These are phyloP conservation scores for Pelochelys cantorii DNA, from an alignment of 2,797 vertebrate genomes.

Conservation along the genomic window DNA sequence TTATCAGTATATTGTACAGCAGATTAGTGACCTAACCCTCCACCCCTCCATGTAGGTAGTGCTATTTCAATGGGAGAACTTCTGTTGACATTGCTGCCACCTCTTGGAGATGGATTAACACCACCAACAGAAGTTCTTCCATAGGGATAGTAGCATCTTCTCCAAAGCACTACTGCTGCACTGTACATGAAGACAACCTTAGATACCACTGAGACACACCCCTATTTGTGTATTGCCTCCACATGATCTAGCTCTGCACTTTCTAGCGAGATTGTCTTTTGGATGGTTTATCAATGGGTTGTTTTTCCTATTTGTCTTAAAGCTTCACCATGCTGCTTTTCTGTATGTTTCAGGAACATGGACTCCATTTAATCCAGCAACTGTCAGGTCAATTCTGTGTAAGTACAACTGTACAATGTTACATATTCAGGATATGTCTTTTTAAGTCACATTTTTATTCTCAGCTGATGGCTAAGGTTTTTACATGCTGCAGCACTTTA, in stretches of 20 bases:
- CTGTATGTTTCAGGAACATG: slow-evolving; percentile 90
- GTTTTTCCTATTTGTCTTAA: not conserved
- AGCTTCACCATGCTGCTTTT: not conserved
- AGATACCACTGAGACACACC: not conserved
- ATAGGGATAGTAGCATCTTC: not conserved
- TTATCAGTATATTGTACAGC: no score
- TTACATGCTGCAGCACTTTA: not conserved
- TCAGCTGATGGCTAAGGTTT: not conserved
- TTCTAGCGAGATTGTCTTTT: not conserved
- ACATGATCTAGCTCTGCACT: not conserved
- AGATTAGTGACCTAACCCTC: not conserved
- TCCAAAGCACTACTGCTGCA: not conserved
- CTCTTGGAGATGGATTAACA: no score
- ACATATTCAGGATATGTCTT: not conserved
- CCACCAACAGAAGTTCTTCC: no score
- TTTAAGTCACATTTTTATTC: not conserved
- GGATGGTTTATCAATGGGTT: rapidly evolving
- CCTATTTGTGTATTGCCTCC: not conserved
- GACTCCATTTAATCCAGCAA: slow-evolving; percentile 98
- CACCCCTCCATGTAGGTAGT: not conserved
- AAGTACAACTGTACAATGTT: slow-evolving; percentile 70
- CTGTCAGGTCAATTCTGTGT: slow-evolving; percentile 96
- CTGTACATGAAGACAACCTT: not conserved
- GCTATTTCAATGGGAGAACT: not conserved
- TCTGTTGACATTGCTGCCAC: no score